These are phyloP conservation scores for Sphaerolaimus hirsutus DNA, from an alignment of 2,888 invertebrate genomes.

Conservation along the genomic window DNA sequence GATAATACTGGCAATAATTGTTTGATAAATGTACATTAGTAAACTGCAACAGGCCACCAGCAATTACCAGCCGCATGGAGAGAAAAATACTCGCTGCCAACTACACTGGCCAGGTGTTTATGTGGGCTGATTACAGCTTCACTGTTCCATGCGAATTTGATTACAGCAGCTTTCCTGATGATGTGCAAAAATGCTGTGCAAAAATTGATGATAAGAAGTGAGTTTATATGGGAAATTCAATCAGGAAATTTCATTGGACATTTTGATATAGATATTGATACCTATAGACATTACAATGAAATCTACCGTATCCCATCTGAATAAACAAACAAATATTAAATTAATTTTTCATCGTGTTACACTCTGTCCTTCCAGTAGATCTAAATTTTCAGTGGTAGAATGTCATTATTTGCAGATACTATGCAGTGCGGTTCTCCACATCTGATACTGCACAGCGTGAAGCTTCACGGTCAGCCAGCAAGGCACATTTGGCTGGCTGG, in stretches of 20 bases:
- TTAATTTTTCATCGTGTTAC: not conserved
- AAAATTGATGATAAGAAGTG: constrained; percentile 23
- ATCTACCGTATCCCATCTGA: not conserved
- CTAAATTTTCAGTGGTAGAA: not conserved
- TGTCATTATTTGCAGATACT: no score
- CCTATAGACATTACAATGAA: not conserved
- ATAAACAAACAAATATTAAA: not conserved
- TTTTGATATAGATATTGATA: no score
- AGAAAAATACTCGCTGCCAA: constrained; percentile 24
- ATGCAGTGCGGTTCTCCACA: not conserved
- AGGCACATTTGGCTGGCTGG: constrained; percentile 3
- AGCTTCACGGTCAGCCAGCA: not conserved
- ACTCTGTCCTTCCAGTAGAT: no score
- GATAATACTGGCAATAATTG: constrained; percentile 3
- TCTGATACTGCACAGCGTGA: not conserved
- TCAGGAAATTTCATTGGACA: not conserved
- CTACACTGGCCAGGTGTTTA: constrained; percentile 20
- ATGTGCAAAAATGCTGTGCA: constrained; percentile 21
- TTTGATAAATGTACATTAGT: no score
- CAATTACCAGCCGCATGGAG: constrained; percentile 16
- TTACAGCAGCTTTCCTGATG: constrained; percentile 21
- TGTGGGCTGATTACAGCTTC: constrained; percentile 19
- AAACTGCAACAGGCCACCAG: constrained; percentile 14
- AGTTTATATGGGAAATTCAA: no score
- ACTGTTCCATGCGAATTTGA: constrained; percentile 20